These are phyloP conservation scores for Atethmia centrago DNA, from an alignment of 2,888 invertebrate genomes.

Conservation along the genomic window DNA sequence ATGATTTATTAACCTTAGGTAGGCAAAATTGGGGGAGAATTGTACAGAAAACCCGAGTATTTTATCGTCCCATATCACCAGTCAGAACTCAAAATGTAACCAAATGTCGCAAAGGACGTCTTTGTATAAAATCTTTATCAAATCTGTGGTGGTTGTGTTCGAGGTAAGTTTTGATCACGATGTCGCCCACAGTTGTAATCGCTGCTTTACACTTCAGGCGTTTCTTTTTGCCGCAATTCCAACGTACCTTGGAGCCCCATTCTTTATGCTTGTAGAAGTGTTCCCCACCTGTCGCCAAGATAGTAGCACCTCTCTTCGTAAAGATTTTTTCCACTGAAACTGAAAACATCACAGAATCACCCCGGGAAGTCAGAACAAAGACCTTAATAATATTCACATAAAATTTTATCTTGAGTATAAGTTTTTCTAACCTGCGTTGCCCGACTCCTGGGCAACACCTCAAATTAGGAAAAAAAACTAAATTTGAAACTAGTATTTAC, in stretches of 20 bases:
- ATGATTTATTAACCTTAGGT: no score
- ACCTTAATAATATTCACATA: neutral
- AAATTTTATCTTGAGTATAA: neutral
- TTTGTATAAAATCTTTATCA: neutral
- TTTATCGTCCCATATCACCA: neutral
- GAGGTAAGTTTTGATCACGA: constrained; percentile 14
- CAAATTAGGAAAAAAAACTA: neutral
- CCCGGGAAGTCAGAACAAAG: neutral
- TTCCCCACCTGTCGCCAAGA: constrained; percentile 17
- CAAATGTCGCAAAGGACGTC: neutral
- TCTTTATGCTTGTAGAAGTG: constrained; percentile 35
- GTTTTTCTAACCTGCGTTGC: neutral
- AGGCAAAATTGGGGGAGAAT: neutral
- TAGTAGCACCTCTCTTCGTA: constrained; percentile 25
- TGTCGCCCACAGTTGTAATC: constrained; percentile 33
- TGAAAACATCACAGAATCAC: constrained; percentile 11
- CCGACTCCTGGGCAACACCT: neutral
- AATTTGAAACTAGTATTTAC: neutral
- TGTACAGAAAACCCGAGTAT: neutral
- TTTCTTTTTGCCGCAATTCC: constrained; percentile 37
- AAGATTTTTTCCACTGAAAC: constrained; percentile 33
- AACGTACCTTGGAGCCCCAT: constrained; percentile 15
- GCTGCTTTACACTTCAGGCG: constrained; percentile 31
- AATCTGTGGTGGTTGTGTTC: constrained; percentile 16
- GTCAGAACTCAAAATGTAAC: neutral